A percentile compares a stretch with the other conserved stretches of the same genome.
Evolutionary conservation across 2,113 vertebrate genomes (phyloP).

Genomic region (Chelonoidis abingdonii): DNA sequence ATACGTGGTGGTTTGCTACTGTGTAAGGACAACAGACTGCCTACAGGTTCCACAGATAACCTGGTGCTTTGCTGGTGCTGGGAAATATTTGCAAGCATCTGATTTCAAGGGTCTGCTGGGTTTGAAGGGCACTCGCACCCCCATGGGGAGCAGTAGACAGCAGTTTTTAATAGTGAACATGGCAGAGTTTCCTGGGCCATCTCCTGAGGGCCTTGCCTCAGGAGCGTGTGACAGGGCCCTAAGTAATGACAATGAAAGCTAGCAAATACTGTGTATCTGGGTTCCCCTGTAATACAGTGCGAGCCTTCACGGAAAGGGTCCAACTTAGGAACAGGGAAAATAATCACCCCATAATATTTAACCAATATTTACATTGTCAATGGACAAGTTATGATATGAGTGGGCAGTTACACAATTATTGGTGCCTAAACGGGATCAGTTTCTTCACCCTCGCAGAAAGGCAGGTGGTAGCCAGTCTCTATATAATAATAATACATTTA

Average conservation of each 20-base stretch:
- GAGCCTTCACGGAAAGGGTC: not conserved
- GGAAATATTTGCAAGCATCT: not conserved
- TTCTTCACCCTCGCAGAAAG: not conserved
- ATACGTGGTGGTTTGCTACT: not conserved
- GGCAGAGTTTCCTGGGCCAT: not conserved
- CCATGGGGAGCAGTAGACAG: accelerated
- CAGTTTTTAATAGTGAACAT: accelerated
- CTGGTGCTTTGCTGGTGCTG: conserved; percentile 10
- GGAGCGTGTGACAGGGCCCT: not conserved
- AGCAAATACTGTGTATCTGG: conserved; percentile 23
- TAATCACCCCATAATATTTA: not conserved
- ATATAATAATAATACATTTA: not conserved
- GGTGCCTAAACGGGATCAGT: not conserved
- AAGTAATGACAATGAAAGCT: conserved; percentile 45
- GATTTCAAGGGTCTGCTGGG: not conserved
- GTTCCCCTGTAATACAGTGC: conserved; percentile 2
- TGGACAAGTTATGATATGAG: not conserved
- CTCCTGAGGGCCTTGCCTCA: not conserved
- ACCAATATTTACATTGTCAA: not conserved
- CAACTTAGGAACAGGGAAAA: not conserved
- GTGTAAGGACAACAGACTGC: not conserved
- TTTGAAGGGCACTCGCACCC: not conserved
- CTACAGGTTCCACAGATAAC: conserved; percentile 14
- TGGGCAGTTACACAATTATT: conserved; percentile 7
- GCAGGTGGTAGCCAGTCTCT: not conserved